Base-by-base conservation (phyloP, 2,797 vertebrate genomes). In the Holocentrus rufus region DNA sequence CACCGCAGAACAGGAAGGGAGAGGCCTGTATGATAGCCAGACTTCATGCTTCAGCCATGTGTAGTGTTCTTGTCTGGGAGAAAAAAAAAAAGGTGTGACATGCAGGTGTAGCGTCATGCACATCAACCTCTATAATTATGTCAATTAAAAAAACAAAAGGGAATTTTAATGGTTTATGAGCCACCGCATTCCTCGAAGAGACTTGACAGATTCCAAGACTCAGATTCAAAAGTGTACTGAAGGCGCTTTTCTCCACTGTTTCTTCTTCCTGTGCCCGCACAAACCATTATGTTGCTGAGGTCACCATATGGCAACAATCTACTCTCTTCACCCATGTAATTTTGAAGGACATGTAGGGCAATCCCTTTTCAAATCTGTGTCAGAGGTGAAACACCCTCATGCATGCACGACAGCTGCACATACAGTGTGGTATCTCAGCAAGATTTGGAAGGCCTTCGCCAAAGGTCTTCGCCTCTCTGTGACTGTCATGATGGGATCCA, bases 1-100 rank as follows among this genome's bases (percentile, higher is more conserved):
- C 64, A 68, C 70, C 39, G 25, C 55, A 69, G 78, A 60, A 5
- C 5, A 72, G 44, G 44, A 73, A 82, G 69, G 22, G 57, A 30
- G 22, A 56, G 20, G 50, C 64, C n/a, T 23, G 56, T n/a, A 25
- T 23, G 53, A n/a, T 14, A 18, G 58, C 9, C 36, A 64, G 34
- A 8, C n/a, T 7, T 3, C 4, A 36, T 13, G 18, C 7, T 66
- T 52, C 4, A 22, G 20, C 1, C 20, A 10, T 15, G 2, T n/a
- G 47, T 30, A 5, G 23, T 34, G 34, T 49, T 20, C 30, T 31
- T 20, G 46, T 63, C 44, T 18, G 25, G 27, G 34, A 27, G 34
- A 9, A 58, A 60, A 1, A 2, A 50, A 27, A 58, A 9, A 58
- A 60, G 1, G 27, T 22, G 47, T 20, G 18, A 23, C 13, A 20